Percentiles rank a stretch among this genome's conserved stretches.
Conservation (phyloP, 2,113 vertebrate genomes). For the Pithys albifrons region DNA sequence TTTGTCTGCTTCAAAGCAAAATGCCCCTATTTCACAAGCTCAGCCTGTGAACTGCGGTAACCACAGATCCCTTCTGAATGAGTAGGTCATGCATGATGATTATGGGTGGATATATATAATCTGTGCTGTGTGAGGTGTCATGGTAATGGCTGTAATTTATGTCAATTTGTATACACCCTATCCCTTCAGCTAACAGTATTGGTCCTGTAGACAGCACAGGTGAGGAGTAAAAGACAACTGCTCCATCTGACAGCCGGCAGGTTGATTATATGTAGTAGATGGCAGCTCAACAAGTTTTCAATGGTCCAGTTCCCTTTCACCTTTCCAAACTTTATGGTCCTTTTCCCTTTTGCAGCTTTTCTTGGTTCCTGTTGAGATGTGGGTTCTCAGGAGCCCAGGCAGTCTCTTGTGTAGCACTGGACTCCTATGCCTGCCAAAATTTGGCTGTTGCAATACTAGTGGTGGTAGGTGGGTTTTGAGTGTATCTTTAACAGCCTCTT, state of each 20-base stretch:
- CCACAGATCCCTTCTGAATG: conserved; percentile 8
- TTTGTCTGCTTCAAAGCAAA: neutral
- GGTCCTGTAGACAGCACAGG: accelerated
- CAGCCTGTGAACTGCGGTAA: neutral
- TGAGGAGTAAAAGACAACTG: neutral
- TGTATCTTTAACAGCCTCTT: neutral
- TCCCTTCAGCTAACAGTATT: neutral
- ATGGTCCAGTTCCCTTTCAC: neutral
- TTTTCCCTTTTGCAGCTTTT: neutral
- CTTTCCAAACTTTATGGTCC: neutral
- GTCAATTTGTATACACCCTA: neutral
- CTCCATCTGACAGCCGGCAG: neutral
- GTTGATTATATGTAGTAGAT: neutral
- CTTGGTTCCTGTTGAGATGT: neutral
- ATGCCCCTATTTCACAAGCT: neutral
- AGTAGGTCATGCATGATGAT: neutral
- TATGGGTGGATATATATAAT: neutral
- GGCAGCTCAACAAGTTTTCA: neutral
- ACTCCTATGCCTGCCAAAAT: accelerated
- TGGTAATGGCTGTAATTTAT: neutral
- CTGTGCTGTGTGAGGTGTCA: neutral
- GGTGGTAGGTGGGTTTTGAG: neutral
- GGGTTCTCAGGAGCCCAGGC: neutral
- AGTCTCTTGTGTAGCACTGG: neutral
- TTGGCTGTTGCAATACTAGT: neutral